A percentile compares a stretch with the other conserved stretches of the same genome.
phyloP scores from a whole-genome alignment of 2,797 vertebrate species.

The Synaphobranchus kaupii region DNA sequence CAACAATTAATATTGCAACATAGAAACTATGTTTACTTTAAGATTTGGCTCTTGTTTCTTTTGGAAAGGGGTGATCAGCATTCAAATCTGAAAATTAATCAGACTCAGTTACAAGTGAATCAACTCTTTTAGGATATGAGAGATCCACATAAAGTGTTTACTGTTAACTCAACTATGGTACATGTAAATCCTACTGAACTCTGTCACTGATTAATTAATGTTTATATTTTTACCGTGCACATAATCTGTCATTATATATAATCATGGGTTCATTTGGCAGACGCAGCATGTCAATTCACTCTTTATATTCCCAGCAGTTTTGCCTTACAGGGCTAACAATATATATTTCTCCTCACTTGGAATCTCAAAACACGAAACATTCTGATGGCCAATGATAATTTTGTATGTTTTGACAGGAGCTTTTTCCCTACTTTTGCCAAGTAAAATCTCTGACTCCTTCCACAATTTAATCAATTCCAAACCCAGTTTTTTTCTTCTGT shows the following conservation, averaged over 20 bases:
- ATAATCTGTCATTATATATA: not conserved
- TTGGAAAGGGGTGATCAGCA: not conserved
- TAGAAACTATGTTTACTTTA: not conserved
- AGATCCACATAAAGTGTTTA: not conserved
- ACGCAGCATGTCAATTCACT: not conserved
- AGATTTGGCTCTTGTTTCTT: not conserved
- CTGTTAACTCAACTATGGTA: no score
- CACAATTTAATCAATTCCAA: not conserved
- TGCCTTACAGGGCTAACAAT: not conserved
- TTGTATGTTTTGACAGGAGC: conserved; percentile 5
- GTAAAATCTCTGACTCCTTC: conserved; percentile 1
- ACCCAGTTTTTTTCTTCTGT: not conserved
- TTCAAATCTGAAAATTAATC: not conserved
- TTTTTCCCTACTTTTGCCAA: conserved; percentile 23
- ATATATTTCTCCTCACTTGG: conserved; percentile 18
- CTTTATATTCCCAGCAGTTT: not conserved
- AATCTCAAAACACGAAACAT: conserved; percentile 15
- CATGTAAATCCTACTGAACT: no score
- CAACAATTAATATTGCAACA: not conserved
- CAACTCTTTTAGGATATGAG: not conserved
- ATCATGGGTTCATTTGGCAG: not conserved
- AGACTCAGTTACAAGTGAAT: not conserved
- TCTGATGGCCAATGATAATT: conserved; percentile 8
- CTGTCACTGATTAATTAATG: no score
- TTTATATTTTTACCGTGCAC: no score